A percentile compares a stretch with the other conserved stretches of the same genome.
These are phyloP conservation scores for Onychomys arenicola DNA, from an alignment of 2,797 vertebrate species.

Conservation along the genomic window DNA sequence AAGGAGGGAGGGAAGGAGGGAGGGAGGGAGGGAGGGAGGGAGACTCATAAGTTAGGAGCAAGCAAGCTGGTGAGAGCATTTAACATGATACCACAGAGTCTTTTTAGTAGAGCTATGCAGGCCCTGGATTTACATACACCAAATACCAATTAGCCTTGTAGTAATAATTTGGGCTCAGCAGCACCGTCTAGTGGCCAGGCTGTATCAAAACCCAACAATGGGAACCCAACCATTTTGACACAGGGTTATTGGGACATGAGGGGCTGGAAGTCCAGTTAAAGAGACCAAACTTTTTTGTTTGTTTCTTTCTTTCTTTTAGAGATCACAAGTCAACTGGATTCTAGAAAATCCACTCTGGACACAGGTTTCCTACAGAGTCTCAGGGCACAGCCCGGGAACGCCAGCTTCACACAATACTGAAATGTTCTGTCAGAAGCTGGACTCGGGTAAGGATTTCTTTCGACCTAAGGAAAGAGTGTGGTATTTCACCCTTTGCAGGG, in stretches of 20 bases:
- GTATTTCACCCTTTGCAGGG: constrained; percentile 90
- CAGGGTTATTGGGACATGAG: not conserved
- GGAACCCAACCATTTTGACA: not conserved
- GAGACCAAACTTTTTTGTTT: not conserved
- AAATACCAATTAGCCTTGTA: not conserved
- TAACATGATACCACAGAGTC: not conserved
- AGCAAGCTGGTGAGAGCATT: not conserved
- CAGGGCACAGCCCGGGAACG: not conserved
- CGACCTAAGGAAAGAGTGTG: constrained; percentile 90
- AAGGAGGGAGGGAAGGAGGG: accelerated
- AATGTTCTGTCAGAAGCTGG: constrained; percentile 90
- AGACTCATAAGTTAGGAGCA: not conserved
- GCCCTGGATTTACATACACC: not conserved
- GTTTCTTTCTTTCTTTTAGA: not conserved
- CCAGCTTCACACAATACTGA: not conserved
- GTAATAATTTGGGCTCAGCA: constrained; percentile 16
- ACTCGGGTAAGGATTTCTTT: constrained; percentile 92
- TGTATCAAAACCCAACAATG: not conserved
- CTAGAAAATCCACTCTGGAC: constrained; percentile 15
- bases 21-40: not conserved
- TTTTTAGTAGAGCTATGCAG: not conserved
- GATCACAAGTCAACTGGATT: constrained; percentile 43
- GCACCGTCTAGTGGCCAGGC: constrained; percentile 33
- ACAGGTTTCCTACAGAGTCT: not conserved
- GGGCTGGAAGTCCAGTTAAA: not conserved